Percentiles rank a stretch among this genome's conserved stretches.
These are phyloP conservation scores for Sanderia malayensis DNA, from an alignment of 30 jellyfish, hydroid and myxozoan species.

Conservation along the genomic window DNA sequence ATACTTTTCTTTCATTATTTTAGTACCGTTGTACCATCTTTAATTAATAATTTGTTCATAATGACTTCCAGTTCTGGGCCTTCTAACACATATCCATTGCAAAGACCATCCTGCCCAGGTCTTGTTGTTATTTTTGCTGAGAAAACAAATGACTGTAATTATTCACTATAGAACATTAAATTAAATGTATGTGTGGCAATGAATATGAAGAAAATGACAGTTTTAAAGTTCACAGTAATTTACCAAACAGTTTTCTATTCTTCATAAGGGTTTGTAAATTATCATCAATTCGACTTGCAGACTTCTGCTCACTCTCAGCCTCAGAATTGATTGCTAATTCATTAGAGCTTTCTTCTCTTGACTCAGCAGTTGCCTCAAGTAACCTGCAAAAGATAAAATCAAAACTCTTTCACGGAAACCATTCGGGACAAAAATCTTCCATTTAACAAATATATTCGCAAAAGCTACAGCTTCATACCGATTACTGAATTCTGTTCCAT, in stretches of 20 bases:
- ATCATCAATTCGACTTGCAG: constrained; percentile 2
- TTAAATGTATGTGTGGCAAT: too few species aligned
- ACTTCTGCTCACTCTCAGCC: neutral
- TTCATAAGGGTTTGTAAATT: neutral
- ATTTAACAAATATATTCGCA: too few species aligned
- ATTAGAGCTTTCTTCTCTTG: neutral
- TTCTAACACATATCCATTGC: constrained; percentile 80
- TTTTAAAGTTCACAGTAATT: neutral
- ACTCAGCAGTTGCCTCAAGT: neutral
- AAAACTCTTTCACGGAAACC: neutral
- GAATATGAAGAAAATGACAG: too few species aligned
- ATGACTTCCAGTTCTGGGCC: constrained; percentile 65
- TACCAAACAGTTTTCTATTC: constrained; percentile 33
- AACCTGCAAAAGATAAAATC: neutral
- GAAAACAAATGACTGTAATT: too few species aligned
- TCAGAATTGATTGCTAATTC: neutral
- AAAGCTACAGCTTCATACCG: too few species aligned
- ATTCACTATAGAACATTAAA: too few species aligned
- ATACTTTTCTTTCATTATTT: too few species aligned
- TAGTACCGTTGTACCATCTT: too few species aligned
- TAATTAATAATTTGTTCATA: constrained; percentile 20
- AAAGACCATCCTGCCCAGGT: constrained; percentile 89
- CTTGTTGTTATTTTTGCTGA: constrained; percentile 61
- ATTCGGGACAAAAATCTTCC: too few species aligned
- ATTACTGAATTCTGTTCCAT: constrained; percentile 54